Evolutionary conservation across 1,140 invertebrate genomes (phyloP).

Genomic region (Littorina saxatilis): DNA sequence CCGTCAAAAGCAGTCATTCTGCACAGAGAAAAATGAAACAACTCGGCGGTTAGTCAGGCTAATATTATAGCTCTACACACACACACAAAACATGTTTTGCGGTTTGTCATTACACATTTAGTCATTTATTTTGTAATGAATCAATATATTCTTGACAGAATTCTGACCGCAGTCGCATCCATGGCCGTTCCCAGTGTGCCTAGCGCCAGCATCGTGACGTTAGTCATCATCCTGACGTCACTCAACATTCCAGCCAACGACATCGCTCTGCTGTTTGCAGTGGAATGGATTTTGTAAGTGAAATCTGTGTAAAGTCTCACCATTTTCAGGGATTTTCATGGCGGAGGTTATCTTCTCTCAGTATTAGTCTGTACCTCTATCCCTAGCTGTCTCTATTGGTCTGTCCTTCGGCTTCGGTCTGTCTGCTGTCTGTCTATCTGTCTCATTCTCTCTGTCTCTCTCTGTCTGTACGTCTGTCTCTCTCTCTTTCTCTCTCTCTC

Average conservation of each 20-base stretch:
- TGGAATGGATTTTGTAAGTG: conserved; percentile 70
- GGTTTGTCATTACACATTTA: too few species aligned
- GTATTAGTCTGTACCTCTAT: background rate
- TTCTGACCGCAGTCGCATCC: conserved; percentile 58
- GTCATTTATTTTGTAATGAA: too few species aligned
- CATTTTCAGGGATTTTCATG: background rate
- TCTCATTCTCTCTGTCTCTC: too few species aligned
- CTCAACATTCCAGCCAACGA: conserved; percentile 58
- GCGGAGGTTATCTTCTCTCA: background rate
- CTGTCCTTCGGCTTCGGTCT: background rate
- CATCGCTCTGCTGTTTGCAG: conserved; percentile 66
- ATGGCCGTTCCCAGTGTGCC: conserved; percentile 68
- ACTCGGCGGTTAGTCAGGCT: too few species aligned
- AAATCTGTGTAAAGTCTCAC: background rate
- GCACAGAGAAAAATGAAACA: too few species aligned
- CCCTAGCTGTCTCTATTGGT: too few species aligned
- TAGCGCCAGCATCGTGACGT: conserved; percentile 68
- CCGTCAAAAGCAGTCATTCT: too few species aligned
- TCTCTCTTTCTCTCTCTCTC: background rate
- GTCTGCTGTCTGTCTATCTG: background rate
- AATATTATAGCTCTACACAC: too few species aligned
- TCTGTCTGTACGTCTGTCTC: background rate
- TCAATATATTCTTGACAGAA: conserved; percentile 46
- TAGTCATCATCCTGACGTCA: conserved; percentile 67
- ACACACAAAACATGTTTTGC: background rate